Conservation (phyloP, 2,888 invertebrate species). For the Erebia ligea region DNA sequence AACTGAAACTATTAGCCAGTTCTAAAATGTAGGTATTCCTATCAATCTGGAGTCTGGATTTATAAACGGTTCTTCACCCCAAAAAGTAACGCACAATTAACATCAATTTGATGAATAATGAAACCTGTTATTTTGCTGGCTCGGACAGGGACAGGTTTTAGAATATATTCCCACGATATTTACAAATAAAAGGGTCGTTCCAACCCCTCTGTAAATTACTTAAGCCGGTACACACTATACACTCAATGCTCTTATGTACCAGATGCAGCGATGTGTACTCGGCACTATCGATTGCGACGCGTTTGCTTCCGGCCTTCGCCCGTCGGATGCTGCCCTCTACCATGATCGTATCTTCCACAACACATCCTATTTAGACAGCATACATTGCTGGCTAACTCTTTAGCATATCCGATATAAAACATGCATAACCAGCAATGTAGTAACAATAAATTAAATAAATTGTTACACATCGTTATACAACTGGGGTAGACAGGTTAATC, state of each 20-base stretch:
- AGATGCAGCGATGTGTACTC: conserved; percentile 29
- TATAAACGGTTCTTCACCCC: too few species aligned
- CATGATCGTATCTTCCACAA: conserved; percentile 16
- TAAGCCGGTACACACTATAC: conserved; percentile 9
- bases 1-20: neutral
- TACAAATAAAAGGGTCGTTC: neutral
- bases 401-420: neutral
- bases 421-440: neutral
- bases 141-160: neutral
- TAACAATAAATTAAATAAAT: neutral
- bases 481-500: conserved; percentile 17
- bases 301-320: conserved; percentile 34
- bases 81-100: too few species aligned
- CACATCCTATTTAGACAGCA: neutral
- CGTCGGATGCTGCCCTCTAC: conserved; percentile 35
- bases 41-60: neutral
- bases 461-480: neutral
- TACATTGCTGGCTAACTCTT: conserved; percentile 1
- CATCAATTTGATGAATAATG: too few species aligned
- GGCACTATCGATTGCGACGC: conserved; percentile 35
- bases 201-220: conserved; percentile 7
- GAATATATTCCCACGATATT: conserved; percentile 2
- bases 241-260: neutral
- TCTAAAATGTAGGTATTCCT: neutral
- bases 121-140: too few species aligned